Percentiles rank a stretch among this genome's conserved stretches.
These are phyloP conservation scores for Oplegnathus fasciatus DNA, from an alignment of 2,113 vertebrate genomes.

Conservation along the genomic window DNA sequence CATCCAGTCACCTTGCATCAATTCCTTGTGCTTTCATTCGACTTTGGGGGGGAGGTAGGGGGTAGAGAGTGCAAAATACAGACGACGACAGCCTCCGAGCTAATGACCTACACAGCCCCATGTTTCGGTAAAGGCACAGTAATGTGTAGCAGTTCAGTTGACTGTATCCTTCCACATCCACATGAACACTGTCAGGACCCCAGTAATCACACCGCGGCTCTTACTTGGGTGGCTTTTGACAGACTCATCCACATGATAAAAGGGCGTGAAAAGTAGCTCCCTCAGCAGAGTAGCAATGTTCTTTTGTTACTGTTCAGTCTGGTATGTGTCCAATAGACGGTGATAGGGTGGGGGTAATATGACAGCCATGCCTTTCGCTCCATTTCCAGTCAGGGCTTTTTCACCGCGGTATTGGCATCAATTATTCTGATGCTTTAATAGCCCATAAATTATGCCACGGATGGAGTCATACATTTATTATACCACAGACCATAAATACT, in stretches of 20 bases:
- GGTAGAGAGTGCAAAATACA: slow-evolving; percentile 71
- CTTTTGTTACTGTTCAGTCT: slow-evolving; percentile 60
- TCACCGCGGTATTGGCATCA: slow-evolving; percentile 44
- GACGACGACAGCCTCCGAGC: slow-evolving; percentile 48
- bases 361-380: slow-evolving; percentile 64
- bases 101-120: slow-evolving; percentile 63
- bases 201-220: slow-evolving; percentile 47
- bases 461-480: slow-evolving; percentile 70
- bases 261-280: slow-evolving; percentile 47
- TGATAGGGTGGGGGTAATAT: slow-evolving; percentile 48
- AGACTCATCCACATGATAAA: slow-evolving; percentile 58
- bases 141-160: slow-evolving; percentile 71
- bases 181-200: slow-evolving; percentile 40
- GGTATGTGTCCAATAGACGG: slow-evolving; percentile 48
- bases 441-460: slow-evolving; percentile 60
- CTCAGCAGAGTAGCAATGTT: slow-evolving; percentile 53
- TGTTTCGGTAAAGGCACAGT: slow-evolving; percentile 81
- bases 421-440: slow-evolving; percentile 74
- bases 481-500: slow-evolving; percentile 58
- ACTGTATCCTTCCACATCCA: slow-evolving; percentile 53
- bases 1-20: slow-evolving; percentile 81
- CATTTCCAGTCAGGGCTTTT: slow-evolving; percentile 59
- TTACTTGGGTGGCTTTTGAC: slow-evolving; percentile 53
- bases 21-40: slow-evolving; percentile 83
- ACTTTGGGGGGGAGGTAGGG: slow-evolving; percentile 57